Conservation (phyloP, 2,888 invertebrate genomes). For the Epsilonema sp. region DNA sequence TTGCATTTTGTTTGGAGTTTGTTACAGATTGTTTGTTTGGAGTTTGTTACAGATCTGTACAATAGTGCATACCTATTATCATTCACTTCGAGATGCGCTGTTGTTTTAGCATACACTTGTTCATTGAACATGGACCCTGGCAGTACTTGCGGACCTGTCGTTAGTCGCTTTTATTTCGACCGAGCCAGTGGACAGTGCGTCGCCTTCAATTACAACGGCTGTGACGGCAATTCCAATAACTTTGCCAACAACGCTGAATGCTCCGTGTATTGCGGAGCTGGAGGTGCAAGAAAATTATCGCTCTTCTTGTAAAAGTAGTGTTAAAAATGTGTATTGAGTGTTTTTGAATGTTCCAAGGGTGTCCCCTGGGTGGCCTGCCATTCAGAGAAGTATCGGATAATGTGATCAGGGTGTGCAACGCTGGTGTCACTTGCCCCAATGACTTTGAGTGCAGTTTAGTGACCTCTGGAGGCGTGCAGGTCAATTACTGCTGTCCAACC, state of each 20-base stretch:
- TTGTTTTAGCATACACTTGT: conserved; percentile 20
- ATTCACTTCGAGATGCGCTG: too few species aligned
- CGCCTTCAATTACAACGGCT: conserved; percentile 10
- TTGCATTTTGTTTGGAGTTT: too few species aligned
- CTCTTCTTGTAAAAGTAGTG: too few species aligned
- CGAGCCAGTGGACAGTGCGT: background rate
- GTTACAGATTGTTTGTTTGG: too few species aligned
- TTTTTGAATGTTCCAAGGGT: too few species aligned
- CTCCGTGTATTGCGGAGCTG: conserved; percentile 21
- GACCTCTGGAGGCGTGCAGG: conserved; percentile 15
- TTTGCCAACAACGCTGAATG: conserved; percentile 19
- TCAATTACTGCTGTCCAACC: too few species aligned
- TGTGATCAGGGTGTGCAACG: conserved; percentile 10
- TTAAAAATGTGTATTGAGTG: too few species aligned
- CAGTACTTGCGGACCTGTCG: conserved; percentile 18
- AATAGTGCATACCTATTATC: too few species aligned
- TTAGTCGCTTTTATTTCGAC: background rate
- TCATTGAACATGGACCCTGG: conserved; percentile 20
- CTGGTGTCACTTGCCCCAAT: conserved; percentile 13
- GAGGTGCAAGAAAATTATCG: too few species aligned
- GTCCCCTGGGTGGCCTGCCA: background rate
- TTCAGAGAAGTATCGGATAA: background rate
- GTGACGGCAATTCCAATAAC: conserved; percentile 21
- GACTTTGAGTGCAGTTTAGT: conserved; percentile 20
- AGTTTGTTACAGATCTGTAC: too few species aligned